Percentiles rank a stretch among this genome's conserved stretches.
Evolutionary conservation across 2,888 invertebrate species (phyloP).

Genomic region (Syritta pipiens): DNA sequence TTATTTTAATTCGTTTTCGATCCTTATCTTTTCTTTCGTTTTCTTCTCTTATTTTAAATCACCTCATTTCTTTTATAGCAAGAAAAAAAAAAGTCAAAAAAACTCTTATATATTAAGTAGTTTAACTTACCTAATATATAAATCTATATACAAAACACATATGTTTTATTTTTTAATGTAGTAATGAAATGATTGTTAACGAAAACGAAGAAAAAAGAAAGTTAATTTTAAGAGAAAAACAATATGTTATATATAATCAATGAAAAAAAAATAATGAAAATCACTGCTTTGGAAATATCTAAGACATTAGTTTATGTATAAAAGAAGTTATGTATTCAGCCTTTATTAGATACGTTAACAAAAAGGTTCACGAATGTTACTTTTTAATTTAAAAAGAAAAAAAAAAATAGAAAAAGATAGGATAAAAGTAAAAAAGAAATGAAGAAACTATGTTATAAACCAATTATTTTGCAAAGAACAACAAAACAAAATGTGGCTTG

Average conservation of each 20-base stretch:
- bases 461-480: conserved; percentile 39
- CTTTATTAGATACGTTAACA: conserved; percentile 40
- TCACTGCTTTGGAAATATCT: conserved; percentile 48
- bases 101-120: conserved; percentile 13
- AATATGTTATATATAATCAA: conserved; percentile 28
- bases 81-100: neutral
- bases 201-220: conserved; percentile 18
- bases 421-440: conserved; percentile 18
- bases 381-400: no score
- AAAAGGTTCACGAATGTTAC: conserved; percentile 39
- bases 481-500: conserved; percentile 62
- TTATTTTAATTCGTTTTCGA: conserved; percentile 5
- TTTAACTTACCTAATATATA: neutral
- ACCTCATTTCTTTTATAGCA: no score
- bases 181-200: conserved; percentile 21
- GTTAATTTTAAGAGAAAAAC: conserved; percentile 42
- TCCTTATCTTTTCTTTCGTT: neutral
- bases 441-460: conserved; percentile 27
- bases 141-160: neutral
- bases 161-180: conserved; percentile 4
- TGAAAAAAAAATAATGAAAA: conserved; percentile 13
- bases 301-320: conserved; percentile 51
- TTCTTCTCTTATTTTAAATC: conserved; percentile 13
- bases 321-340: conserved; percentile 22
- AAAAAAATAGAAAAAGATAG: no score